phyloP scores from a whole-genome alignment of 2,888 invertebrate genomes.

The Belgica antarctica region DNA sequence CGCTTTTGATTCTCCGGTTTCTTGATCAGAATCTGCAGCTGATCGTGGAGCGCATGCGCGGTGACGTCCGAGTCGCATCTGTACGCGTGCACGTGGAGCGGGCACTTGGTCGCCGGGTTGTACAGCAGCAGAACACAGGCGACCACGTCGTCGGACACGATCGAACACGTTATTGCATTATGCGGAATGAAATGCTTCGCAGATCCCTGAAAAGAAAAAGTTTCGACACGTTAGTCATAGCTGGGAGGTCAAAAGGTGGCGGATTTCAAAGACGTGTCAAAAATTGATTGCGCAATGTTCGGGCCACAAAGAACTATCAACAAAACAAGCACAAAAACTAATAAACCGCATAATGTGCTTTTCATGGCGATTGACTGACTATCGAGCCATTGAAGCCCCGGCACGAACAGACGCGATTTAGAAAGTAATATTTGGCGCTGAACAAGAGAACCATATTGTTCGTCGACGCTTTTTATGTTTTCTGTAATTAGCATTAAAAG shows the following conservation, averaged over 20 bases:
- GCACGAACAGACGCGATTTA: not conserved
- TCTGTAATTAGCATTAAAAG: not conserved
- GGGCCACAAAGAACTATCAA: not conserved
- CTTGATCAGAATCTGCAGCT: constrained; percentile 77
- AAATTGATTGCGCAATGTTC: not conserved
- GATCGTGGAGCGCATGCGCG: constrained; percentile 80
- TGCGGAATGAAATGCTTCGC: constrained; percentile 94
- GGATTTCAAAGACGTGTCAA: not conserved
- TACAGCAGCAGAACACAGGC: constrained; percentile 89
- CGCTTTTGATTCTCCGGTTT: constrained; percentile 83
- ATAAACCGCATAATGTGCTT: not conserved
- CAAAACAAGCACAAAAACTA: constrained; percentile 3
- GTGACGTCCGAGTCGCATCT: constrained; percentile 93
- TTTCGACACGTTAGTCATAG: too few species aligned
- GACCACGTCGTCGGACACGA: constrained; percentile 88
- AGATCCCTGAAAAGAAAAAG: constrained; percentile 54
- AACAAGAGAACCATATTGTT: constrained; percentile 11
- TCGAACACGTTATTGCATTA: constrained; percentile 87
- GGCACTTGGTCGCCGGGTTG: constrained; percentile 91
- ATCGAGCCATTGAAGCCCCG: not conserved
- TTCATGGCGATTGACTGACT: not conserved
- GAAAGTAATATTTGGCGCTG: constrained; percentile 15
- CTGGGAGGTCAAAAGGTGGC: not conserved
- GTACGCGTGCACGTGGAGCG: constrained; percentile 92
- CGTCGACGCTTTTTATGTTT: too few species aligned